A percentile compares a stretch with the other conserved stretches of the same genome.
Conservation (phyloP, 2,888 invertebrate species). For the Germaria angustata region DNA sequence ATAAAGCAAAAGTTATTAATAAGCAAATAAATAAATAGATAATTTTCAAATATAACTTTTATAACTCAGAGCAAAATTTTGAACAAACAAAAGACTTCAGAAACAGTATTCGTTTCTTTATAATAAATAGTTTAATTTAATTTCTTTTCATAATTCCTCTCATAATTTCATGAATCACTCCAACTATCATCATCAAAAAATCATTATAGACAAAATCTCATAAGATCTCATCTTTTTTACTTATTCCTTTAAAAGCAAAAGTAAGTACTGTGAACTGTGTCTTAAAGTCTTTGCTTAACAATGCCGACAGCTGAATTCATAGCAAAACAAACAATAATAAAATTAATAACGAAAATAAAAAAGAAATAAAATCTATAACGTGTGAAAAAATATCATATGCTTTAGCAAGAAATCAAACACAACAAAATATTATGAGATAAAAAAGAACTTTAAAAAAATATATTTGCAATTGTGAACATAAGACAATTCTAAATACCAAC, state of each 20-base stretch:
- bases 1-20: no score
- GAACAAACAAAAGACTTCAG: slow-evolving; percentile 31
- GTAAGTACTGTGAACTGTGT: slow-evolving; percentile 26
- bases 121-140: background rate
- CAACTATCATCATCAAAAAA: background rate
- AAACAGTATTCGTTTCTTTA: background rate
- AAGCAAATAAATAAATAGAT: no score
- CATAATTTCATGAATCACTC: slow-evolving; percentile 22
- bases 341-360: slow-evolving; percentile 12
- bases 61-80: background rate
- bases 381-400: slow-evolving; percentile 58
- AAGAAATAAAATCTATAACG: slow-evolving; percentile 62
- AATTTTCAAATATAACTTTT: no score
- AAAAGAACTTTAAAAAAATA: slow-evolving; percentile 38
- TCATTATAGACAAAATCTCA: background rate
- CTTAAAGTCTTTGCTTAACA: slow-evolving; percentile 8
- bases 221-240: slow-evolving; percentile 26
- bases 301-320: background rate
- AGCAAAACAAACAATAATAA: slow-evolving; percentile 20
- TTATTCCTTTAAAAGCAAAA: slow-evolving; percentile 49
- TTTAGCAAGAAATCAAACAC: background rate
- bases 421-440: slow-evolving; percentile 10
- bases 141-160: background rate
- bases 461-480: slow-evolving; percentile 46
- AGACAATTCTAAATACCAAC: slow-evolving; percentile 64